Evolutionary conservation across 2,888 invertebrate genomes (phyloP), one percentile per base, ranked within the genome.

Genomic region (Sussaba pulchella): DNA sequence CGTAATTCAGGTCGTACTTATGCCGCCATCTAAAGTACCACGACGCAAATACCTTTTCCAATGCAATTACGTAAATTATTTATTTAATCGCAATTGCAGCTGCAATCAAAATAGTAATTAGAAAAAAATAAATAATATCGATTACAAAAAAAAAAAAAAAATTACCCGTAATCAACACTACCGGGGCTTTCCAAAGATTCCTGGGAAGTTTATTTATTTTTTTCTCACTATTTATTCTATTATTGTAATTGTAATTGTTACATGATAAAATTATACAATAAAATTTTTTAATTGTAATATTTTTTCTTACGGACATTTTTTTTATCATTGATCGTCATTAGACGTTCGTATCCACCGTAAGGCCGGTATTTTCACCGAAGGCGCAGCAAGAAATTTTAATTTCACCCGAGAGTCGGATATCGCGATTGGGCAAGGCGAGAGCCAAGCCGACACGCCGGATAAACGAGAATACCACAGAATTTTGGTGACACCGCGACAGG

Each of bases 11-110:
- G 47, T 47, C 45, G 45, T 52, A 71, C 72, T 79, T n/a, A n/a
- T 79, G 72, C 72, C 72, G 76, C 82, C 72, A 54, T 57, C 24
- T 45, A 19, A 6, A 45, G 45, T 61, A 36, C 59, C 64, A 75
- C 31, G 41, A n/a, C 17, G 39, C 50, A 14, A 10, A 14, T 4
- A 43, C 43, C 36, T 77, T 50, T 72, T 19, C 54, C 17, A 39
- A 39, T n/a, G 39, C 39, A n/a, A n/a, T n/a, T n/a, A n/a, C 67
- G 24, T 36, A 31, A 61, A 41, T 26, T 21, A 12, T 74, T 57
- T 67, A 43, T 57, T n/a, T n/a, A 39, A n/a, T 36, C 36, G n/a
- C 31, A 45, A 61, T 39, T 67, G 57, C 64, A 41, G 14, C 39
- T 39, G 52, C 26, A 54, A 26, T 54, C 26, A 14, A 17, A 54